Conservation (phyloP, 2,888 invertebrate species). For the Papilio demoleus region DNA sequence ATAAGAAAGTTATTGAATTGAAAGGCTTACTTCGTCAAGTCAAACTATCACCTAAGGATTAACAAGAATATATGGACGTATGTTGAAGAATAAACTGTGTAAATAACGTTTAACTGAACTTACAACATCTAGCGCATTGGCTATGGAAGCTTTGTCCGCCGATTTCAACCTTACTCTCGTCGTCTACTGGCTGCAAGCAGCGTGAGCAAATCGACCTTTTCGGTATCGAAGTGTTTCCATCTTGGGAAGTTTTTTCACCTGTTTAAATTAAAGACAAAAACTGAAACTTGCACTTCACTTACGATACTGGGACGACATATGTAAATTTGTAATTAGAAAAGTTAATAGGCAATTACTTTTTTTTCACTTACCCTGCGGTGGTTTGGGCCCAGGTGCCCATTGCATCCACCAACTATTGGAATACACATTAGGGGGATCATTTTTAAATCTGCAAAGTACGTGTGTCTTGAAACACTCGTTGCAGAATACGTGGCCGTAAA, state of each 20-base stretch:
- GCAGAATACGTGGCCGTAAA: conserved; percentile 78
- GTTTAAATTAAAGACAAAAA: not conserved
- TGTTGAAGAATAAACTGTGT: not conserved
- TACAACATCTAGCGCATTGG: conserved; percentile 74
- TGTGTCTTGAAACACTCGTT: conserved; percentile 72
- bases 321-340: too few relatives aligned
- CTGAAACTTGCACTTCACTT: not conserved
- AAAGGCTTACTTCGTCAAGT: too few relatives aligned
- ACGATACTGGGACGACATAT: too few relatives aligned
- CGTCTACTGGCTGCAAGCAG: conserved; percentile 66
- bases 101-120: conserved; percentile 48
- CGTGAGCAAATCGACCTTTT: conserved; percentile 69
- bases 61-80: too few relatives aligned
- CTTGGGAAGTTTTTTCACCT: conserved; percentile 42
- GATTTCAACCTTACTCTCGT: conserved; percentile 61
- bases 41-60: too few relatives aligned
- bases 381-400: conserved; percentile 63
- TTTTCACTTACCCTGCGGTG: conserved; percentile 46
- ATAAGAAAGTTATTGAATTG: conserved; percentile 17
- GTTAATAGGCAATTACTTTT: not conserved
- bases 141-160: conserved; percentile 70
- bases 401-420: conserved; percentile 76
- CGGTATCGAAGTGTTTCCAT: conserved; percentile 40
- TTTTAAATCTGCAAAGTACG: conserved; percentile 65
- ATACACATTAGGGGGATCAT: conserved; percentile 62